Base-by-base conservation (phyloP, 2,797 vertebrate genomes). In the Discoglossus pictus region DNA sequence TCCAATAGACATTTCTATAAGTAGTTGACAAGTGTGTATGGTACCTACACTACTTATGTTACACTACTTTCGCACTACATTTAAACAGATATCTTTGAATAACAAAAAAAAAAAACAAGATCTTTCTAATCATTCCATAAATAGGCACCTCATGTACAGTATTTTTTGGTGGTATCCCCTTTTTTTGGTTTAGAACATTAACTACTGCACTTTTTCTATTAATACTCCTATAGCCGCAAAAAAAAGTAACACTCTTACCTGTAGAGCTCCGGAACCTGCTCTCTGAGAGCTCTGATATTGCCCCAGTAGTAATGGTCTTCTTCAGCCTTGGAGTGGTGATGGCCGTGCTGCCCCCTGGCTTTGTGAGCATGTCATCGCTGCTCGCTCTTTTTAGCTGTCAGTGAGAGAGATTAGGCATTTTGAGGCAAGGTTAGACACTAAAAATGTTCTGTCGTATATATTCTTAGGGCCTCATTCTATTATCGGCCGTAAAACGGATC, bases 371-470 rank as follows among this genome's bases (percentile, higher is more conserved):
- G 75, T 99, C 95, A 34, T 99, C 96, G 0, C 97, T 99, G 85
- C 91, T 98, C n/a, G 95, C 94, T 78, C 97, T 85, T 86, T 98
- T 98, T 75, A 98, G 84, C 97, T 99, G 68, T 3, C 24, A 66
- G 1, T 48, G 10, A 72, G 2, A 65, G 47, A 68, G 7, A 54
- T 39, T 4, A 47, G 17, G 17, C 2, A 23, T 18, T 47, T 47
- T 21, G 13, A 18, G 3, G n/a, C 16, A 40, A 2, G 17, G 15
- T 1, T 18, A 7, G 15, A 44, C 16, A 7, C 42, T 7, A 15
- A 15, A 42, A 6, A 42, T 42, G 13, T 42, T 42, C n/a, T 42
- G 39, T 31, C 16, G 13, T n/a, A 6, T 2, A 34, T 13, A 23
- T 39, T 25, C 5, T 21, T 46, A n/a, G n/a, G n/a, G n/a, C n/a